phyloP scores from a whole-genome alignment of 2,888 invertebrate genomes.

The Drosophila vallismaia region DNA sequence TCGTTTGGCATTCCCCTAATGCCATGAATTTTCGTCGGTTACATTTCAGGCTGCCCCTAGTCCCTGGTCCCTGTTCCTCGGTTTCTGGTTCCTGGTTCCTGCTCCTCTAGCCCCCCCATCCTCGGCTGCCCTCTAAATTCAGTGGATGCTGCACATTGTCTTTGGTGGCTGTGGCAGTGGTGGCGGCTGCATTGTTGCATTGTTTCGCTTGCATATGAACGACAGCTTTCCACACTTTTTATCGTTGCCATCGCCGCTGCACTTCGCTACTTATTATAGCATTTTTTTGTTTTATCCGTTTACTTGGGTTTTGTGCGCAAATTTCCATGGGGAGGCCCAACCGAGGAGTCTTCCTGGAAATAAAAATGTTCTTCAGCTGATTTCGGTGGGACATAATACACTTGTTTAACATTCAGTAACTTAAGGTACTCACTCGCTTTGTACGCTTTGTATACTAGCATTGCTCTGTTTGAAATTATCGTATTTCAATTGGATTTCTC shows the following conservation, averaged over 20 bases:
- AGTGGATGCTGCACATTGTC: constrained; percentile 39
- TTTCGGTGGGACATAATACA: constrained; percentile 47
- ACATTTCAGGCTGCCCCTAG: constrained; percentile 60
- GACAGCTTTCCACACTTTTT: constrained; percentile 75
- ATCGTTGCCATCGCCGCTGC: constrained; percentile 59
- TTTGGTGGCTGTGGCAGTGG: constrained; percentile 42
- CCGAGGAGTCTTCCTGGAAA: constrained; percentile 41
- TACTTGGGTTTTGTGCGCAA: constrained; percentile 48
- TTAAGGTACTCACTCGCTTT: constrained; percentile 2
- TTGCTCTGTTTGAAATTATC: constrained; percentile 24
- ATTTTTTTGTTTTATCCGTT: constrained; percentile 26
- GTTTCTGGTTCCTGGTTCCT: background rate
- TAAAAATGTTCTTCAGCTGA: constrained; percentile 57
- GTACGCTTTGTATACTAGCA: too few species aligned
- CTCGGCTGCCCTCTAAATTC: background rate
- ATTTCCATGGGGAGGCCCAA: constrained; percentile 70
- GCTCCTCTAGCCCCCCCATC: background rate
- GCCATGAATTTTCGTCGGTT: constrained; percentile 75
- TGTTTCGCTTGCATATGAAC: constrained; percentile 72
- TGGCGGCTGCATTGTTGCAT: constrained; percentile 67
- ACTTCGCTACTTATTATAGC: constrained; percentile 72
- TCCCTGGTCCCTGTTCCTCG: background rate
- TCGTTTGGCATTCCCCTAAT: constrained; percentile 76
- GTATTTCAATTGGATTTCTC: constrained; percentile 42
- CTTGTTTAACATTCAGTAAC: constrained; percentile 27